Evolutionary conservation across 2,113 vertebrate species (phyloP).

Genomic region (Herpailurus yagouaroundi): DNA sequence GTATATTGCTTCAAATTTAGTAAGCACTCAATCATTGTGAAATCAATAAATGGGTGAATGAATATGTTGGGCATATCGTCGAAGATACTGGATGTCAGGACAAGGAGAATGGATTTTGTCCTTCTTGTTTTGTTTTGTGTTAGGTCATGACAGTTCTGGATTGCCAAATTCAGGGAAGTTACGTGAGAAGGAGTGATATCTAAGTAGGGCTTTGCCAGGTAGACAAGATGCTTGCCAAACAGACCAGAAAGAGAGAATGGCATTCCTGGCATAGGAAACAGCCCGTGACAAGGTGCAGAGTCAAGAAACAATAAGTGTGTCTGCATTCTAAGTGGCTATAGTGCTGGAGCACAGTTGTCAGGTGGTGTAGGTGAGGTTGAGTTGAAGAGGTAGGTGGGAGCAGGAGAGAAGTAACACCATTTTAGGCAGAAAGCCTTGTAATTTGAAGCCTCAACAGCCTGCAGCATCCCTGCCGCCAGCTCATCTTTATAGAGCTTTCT

Average conservation of each 20-base stretch:
- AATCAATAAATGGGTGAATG: neutral
- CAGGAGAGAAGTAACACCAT: neutral
- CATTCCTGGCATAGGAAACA: neutral
- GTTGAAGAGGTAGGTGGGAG: neutral
- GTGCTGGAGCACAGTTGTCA: neutral
- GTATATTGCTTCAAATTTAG: neutral
- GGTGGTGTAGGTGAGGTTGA: neutral
- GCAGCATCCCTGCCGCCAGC: neutral
- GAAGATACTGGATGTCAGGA: neutral
- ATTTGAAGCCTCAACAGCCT: neutral
- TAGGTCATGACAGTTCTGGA: neutral
- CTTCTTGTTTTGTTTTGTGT: neutral
- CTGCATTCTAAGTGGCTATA: neutral
- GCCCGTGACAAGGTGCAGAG: neutral
- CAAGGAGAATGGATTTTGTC: neutral
- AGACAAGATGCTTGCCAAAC: neutral
- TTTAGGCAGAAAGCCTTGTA: neutral
- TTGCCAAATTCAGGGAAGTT: neutral
- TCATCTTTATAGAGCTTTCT: conserved; percentile 7
- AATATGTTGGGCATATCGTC: neutral
- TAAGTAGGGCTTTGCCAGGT: neutral
- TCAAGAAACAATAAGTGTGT: neutral
- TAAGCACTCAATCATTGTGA: neutral
- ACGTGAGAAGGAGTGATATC: neutral
- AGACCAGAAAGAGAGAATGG: neutral